A percentile compares a stretch with the other conserved stretches of the same genome.
Evolutionary conservation across 2,113 vertebrate genomes (phyloP).

Genomic region (Equus quagga): DNA sequence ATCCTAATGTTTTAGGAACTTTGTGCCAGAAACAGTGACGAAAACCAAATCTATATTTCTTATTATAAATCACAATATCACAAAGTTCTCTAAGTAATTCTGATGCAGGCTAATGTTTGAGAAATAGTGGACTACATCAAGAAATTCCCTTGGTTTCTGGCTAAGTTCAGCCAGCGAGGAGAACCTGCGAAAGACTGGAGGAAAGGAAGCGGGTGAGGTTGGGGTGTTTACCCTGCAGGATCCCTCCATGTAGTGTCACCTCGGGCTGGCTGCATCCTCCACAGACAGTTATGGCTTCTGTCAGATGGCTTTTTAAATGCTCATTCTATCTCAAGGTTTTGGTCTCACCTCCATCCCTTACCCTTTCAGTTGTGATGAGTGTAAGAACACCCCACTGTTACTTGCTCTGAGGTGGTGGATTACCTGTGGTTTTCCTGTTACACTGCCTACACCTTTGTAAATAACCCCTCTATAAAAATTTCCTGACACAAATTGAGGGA

Average conservation of each 20-base stretch:
- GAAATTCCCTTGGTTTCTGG: background rate
- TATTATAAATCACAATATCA: background rate
- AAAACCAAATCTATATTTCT: background rate
- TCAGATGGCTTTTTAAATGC: background rate
- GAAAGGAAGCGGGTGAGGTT: background rate
- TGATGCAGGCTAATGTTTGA: background rate
- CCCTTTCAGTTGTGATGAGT: background rate
- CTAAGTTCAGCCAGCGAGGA: background rate
- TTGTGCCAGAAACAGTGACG: background rate
- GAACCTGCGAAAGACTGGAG: too few relatives aligned
- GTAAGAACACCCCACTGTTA: background rate
- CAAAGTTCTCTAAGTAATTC: background rate
- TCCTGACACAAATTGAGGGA: background rate
- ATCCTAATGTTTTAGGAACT: background rate
- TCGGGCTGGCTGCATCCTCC: background rate
- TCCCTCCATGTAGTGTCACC: background rate
- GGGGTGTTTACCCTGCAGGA: background rate
- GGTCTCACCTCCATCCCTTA: background rate
- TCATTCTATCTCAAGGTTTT: background rate
- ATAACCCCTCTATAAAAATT: background rate
- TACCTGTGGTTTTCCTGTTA: background rate
- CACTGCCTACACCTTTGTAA: background rate
- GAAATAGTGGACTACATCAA: background rate
- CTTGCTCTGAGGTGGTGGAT: background rate
- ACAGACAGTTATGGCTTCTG: too few relatives aligned